These are phyloP conservation scores for Lagopus leucura DNA, from an alignment of 2,113 vertebrate species.

Conservation along the genomic window DNA sequence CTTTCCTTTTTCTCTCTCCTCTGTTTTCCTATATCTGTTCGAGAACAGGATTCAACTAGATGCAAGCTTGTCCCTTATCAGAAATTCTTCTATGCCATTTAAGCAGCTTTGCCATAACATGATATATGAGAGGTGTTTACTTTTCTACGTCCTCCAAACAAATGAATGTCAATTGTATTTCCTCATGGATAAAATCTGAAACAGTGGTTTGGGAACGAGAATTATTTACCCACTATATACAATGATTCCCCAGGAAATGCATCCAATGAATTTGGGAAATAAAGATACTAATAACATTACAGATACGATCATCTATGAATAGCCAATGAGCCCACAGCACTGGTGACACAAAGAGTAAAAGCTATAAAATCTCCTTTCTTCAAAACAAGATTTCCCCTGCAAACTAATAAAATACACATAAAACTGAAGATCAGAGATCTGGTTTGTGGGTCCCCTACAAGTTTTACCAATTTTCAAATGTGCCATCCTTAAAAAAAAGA, in stretches of 20 bases:
- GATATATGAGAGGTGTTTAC: constrained; percentile 1
- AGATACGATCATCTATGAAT: constrained; percentile 37
- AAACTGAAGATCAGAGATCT: not conserved
- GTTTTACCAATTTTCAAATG: not conserved
- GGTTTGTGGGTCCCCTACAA: not conserved
- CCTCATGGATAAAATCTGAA: constrained; percentile 16
- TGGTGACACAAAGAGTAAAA: not conserved
- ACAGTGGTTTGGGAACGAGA: not conserved
- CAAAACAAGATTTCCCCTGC: not conserved
- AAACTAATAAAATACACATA: not conserved
- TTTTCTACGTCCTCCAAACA: not conserved
- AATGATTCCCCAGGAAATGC: not conserved
- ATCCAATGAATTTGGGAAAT: not conserved
- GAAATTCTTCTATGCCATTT: not conserved
- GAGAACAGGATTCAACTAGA: not conserved
- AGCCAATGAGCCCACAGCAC: not conserved
- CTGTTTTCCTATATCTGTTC: not conserved
- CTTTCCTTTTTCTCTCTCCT: not conserved
- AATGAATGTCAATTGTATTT: constrained; percentile 3
- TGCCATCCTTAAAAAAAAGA: not conserved
- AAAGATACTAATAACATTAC: constrained; percentile 6
- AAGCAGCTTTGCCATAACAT: not conserved
- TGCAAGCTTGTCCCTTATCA: not conserved
- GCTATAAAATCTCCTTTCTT: not conserved
- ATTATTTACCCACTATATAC: not conserved